These are phyloP conservation scores for Pipistrellus nathusii DNA, from an alignment of 2,797 vertebrate species.

Conservation along the genomic window DNA sequence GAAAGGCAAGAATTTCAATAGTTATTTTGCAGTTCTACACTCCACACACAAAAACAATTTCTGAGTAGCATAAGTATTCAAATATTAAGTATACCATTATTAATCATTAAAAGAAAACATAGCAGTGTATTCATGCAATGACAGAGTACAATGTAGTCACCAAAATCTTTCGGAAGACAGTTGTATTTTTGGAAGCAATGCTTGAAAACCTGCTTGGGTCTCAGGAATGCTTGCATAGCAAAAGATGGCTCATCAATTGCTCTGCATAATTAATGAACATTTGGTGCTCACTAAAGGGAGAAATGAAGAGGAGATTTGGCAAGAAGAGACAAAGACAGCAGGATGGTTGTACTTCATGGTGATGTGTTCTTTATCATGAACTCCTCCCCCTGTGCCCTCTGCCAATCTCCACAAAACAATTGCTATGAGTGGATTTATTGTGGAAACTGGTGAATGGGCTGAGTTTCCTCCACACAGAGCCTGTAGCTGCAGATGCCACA, in stretches of 20 bases:
- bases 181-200: not conserved
- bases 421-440: conserved; percentile 26
- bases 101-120: not conserved
- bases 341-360: too few relatives aligned
- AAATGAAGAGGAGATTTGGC: not conserved
- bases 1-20: not conserved
- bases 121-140: not conserved
- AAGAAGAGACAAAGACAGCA: not conserved
- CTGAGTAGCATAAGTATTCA: not conserved
- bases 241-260: not conserved
- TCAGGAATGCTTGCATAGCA: not conserved
- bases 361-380: not conserved
- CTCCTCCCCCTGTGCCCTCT: too few relatives aligned
- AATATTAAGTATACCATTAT: not conserved
- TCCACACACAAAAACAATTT: not conserved
- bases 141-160: not conserved
- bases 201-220: not conserved
- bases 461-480: not conserved
- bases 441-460: not conserved
- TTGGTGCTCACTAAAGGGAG: not conserved
- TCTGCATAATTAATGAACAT: not conserved
- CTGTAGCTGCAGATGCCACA: not conserved
- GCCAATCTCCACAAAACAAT: not conserved
- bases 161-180: not conserved
- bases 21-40: not conserved